Percentiles rank a stretch among this genome's conserved stretches.
Evolutionary conservation across 2,113 vertebrate species (phyloP).

Genomic region (Hiodon tergisus): DNA sequence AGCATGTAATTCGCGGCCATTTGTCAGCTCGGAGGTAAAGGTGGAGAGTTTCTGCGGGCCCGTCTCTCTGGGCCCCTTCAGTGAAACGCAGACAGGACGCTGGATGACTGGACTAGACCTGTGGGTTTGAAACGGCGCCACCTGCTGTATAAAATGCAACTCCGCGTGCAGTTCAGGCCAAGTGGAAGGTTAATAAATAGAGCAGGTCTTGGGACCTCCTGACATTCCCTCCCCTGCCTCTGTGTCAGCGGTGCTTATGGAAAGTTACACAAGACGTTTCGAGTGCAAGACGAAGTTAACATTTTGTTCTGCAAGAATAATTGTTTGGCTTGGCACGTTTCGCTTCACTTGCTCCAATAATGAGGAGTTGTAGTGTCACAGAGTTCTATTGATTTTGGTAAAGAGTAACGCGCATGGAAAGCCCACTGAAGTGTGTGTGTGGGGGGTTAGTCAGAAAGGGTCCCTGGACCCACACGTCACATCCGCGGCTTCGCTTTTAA

Average conservation of each 20-base stretch:
- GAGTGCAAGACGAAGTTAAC: no score
- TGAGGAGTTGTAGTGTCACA: no score
- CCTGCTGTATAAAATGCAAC: conserved; percentile 21
- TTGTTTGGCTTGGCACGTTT: no score
- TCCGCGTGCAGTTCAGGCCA: neutral
- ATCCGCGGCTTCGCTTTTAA: conserved; percentile 19
- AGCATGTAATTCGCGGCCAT: neutral
- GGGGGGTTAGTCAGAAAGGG: conserved; percentile 17
- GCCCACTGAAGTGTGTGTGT: conserved; percentile 20
- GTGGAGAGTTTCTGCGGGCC: neutral
- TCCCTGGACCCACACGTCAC: conserved; percentile 14
- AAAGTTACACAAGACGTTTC: neutral
- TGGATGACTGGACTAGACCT: neutral
- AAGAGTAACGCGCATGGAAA: neutral
- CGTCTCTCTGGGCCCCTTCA: neutral
- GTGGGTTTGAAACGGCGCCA: conserved; percentile 18
- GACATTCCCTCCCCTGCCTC: neutral
- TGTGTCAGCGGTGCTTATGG: neutral
- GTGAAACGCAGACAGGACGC: neutral
- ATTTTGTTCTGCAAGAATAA: no score
- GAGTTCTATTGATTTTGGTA: neutral
- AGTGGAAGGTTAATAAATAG: neutral
- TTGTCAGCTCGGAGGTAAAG: conserved; percentile 1
- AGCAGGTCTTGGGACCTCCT: neutral
- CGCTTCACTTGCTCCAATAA: no score